Percentiles rank a stretch among this genome's conserved stretches.
Conservation (phyloP, 2,888 invertebrate species). For the Dynastes grantii region DNA sequence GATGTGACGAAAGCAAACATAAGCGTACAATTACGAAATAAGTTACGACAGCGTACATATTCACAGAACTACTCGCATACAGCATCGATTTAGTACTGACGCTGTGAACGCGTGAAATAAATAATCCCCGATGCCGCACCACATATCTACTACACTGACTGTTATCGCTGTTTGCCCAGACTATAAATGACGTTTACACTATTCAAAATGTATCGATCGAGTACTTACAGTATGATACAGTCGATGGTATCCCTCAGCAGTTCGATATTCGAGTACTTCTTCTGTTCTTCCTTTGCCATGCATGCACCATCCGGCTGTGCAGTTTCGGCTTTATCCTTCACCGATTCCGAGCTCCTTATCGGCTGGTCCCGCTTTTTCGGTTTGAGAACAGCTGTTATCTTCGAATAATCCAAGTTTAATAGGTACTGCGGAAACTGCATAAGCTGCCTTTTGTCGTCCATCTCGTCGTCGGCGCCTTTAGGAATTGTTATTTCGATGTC, state of each 20-base stretch:
- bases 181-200: no score
- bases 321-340: not conserved
- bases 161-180: no score
- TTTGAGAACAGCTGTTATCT: slow-evolving; percentile 51
- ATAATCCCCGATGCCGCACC: no score
- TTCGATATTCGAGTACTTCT: slow-evolving; percentile 55
- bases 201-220: no score
- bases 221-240: slow-evolving; percentile 63
- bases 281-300: not conserved
- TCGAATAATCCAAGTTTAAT: slow-evolving; percentile 56
- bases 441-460: slow-evolving; percentile 61
- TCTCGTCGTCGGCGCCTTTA: slow-evolving; percentile 62
- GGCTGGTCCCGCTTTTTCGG: slow-evolving; percentile 4
- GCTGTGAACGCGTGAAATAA: no score
- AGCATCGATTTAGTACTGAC: no score
- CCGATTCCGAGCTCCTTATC: not conserved
- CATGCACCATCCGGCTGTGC: not conserved
- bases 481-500: slow-evolving; percentile 62
- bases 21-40: no score
- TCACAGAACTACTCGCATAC: no score
- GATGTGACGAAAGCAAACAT: no score
- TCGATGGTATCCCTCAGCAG: slow-evolving; percentile 62
- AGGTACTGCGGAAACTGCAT: slow-evolving; percentile 61
- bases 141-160: no score
- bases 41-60: no score